Base-by-base conservation (phyloP, 2,113 vertebrate species). In the Poeciliopsis turrubarensis region DNA sequence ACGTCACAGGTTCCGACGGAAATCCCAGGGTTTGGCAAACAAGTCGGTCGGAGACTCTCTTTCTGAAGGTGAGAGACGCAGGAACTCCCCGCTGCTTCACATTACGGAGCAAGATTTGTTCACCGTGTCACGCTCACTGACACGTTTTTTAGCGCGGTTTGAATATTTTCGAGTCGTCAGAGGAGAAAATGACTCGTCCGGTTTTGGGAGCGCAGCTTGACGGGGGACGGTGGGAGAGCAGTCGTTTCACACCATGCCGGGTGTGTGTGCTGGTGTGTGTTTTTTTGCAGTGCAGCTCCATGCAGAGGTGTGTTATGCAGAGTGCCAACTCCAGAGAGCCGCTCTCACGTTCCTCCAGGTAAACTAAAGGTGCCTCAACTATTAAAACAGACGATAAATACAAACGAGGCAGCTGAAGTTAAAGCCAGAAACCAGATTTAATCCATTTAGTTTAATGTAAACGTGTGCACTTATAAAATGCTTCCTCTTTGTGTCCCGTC, bases 301-400 rank as follows among this genome's bases (percentile, higher is more conserved):
- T 9, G 95, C 95, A 41, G 95, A 96, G 39, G 93, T 89, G 73
- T 96, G 95, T 88, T 96, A 90, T 4, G 95, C 95, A 3, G 95
- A 96, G 79, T 96, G 95, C 81, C 90, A 95, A 79, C 92, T 96
- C 44, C 95, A 96, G 70, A 92, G 95, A 87, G 95, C 95, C 1
- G 95, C 95, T 79, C 95, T 96, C 79, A 95, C 95, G 6, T 95
- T 96, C 87, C 77, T 96, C n/a, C 95, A 96, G 94, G 95, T 93
- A 39, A 51, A 60, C 57, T 2, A 89, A 39, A 0, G 5, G 32
- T 39, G 30, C 57, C 74, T 3, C 11, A 10, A 26, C 22, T 37
- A 26, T 62, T 61, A 25, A 39, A 65, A 65, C 17, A 31, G 22
- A 68, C 19, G 60, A 19, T 30, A 57, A 57, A 57, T 57, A 25